A percentile compares a stretch with the other conserved stretches of the same genome.
Conservation (phyloP, 2,797 vertebrate genomes). For the Galago senegalensis region DNA sequence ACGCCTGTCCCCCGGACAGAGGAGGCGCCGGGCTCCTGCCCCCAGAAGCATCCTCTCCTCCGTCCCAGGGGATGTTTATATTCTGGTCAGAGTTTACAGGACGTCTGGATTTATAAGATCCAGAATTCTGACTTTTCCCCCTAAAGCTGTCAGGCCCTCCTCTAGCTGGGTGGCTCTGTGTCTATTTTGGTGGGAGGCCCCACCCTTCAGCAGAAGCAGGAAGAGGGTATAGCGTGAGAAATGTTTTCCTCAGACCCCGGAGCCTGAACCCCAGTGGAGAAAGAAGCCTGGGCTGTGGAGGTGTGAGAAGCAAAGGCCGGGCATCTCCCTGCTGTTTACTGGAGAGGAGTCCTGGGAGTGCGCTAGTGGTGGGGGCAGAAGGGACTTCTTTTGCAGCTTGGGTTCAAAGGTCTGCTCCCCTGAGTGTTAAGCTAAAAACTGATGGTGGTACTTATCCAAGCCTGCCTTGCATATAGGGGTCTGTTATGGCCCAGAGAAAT, state of each 20-base stretch:
- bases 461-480: not conserved
- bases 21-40: slow-evolving; percentile 67
- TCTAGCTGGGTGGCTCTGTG: slow-evolving; percentile 77
- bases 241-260: not conserved
- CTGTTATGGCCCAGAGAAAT: not conserved
- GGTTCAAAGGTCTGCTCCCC: not conserved
- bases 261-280: not conserved
- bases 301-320: not conserved
- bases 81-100: slow-evolving; percentile 84
- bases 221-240: not conserved
- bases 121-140: slow-evolving; percentile 84
- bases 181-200: not conserved
- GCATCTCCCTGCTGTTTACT: not conserved
- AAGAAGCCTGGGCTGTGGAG: not conserved
- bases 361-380: not conserved
- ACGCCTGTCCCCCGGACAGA: slow-evolving; percentile 52
- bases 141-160: slow-evolving; percentile 66
- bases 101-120: slow-evolving; percentile 86
- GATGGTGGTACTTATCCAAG: not conserved
- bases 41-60: slow-evolving; percentile 69
- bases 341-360: not conserved
- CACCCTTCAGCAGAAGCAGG: not conserved
- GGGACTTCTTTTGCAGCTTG: not conserved
- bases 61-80: slow-evolving; percentile 86
- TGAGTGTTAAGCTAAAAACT: not conserved